Evolutionary conservation across 1,140 invertebrate genomes (phyloP), one percentile per base, ranked within the genome.

Genomic region (Neodiprion pinetum): DNA sequence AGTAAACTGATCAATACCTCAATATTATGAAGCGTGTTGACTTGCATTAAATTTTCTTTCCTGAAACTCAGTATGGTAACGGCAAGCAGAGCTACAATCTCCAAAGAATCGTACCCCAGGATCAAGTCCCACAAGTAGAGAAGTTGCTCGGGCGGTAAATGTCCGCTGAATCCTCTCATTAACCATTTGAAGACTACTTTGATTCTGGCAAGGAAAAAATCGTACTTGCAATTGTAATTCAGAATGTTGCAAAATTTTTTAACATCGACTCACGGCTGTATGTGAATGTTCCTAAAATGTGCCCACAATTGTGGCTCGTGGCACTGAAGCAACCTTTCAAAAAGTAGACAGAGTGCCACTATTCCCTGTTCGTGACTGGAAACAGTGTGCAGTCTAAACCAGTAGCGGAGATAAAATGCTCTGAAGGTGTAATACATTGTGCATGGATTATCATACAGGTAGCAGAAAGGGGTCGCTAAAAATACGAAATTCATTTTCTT

Each of bases 161-260:
- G 96, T 0, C 97, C 97, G 79, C 96, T 98, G 84, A 98, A 99
- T 1, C 95, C 96, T 76, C 96, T 90, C 91, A 98, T 97, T 10
- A 99, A 86, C 97, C 97, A 99, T 86, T 98, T 98, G 83, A 98
- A 97, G 4, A 97, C 96, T 21, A 98, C 92, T 81, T 94, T 92
- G 48, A 97, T 90, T n/a, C 95, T 96, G 78, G 53, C 89, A 76
- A 75, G 48, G 70, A 61, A 74, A n/a, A 68, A 65, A 74, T 40
- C n/a, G 28, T 67, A 75, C 17, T 72, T 12, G 17, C 48, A 12
- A 28, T 47, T 40, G 11, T 28, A 75, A 73, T 72, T 72, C 11
- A 9, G 67, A 47, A 14, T 23, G 72, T 71, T 9, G 5, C 50
- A 12, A 9, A 48, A 61, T 74, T 74, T 61, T 53, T 21, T 23